Evolutionary conservation across 2,888 invertebrate genomes (phyloP).

Genomic region (Leptarthrus brevirostris): DNA sequence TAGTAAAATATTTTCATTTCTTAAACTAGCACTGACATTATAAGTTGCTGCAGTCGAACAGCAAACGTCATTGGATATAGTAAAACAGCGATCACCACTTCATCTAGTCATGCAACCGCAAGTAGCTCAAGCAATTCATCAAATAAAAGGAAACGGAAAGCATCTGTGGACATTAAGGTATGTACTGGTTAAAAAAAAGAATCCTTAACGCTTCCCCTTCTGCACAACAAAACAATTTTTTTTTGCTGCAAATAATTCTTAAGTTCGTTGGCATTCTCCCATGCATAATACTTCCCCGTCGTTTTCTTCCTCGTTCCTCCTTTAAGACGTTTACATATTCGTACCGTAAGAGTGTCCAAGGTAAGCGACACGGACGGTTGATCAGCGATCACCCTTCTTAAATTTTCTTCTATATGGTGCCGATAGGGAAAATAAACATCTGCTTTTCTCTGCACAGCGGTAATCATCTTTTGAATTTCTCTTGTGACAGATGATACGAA

Average conservation of each 20-base stretch:
- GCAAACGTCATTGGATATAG: neutral
- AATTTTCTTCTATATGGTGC: neutral
- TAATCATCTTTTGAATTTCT: neutral
- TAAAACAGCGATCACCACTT: neutral
- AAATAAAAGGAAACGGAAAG: constrained; percentile 51
- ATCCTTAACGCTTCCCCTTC: neutral
- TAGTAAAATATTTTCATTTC: too few species aligned
- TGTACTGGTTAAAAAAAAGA: neutral
- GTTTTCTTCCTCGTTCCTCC: neutral
- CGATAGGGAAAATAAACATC: constrained; percentile 12
- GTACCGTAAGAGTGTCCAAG: neutral
- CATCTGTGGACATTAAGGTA: constrained; percentile 49
- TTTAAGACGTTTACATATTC: neutral
- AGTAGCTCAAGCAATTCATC: constrained; percentile 22
- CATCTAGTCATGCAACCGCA: constrained; percentile 21
- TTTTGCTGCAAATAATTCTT: neutral
- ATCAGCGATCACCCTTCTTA: constrained; percentile 1
- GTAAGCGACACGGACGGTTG: constrained; percentile 6
- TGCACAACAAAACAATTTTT: neutral
- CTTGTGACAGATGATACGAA: constrained; percentile 15
- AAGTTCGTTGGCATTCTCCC: neutral
- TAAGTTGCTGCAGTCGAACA: constrained; percentile 15
- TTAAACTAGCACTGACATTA: neutral
- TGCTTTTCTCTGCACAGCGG: neutral
- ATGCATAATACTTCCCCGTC: neutral